Evolutionary conservation across 1,140 invertebrate genomes (phyloP), one percentile per base, ranked within the genome.

Genomic region (Drosophila ambigua): DNA sequence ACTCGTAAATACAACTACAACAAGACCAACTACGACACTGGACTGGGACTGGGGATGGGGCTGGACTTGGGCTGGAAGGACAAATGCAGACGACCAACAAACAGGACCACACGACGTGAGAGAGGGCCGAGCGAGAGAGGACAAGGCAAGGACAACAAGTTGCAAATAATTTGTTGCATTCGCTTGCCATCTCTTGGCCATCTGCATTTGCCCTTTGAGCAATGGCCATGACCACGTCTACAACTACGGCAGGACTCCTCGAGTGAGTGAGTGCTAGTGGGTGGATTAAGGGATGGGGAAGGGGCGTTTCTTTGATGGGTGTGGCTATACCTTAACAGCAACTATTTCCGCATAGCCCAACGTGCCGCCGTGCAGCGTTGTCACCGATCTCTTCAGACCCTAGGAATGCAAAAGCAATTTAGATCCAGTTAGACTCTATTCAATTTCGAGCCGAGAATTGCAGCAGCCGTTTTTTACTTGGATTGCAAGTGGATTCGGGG

Each of bases 311-410:
- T 35, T 74, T 73, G 52, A 72, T 76, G 76, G 60, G 53, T 53
- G 66, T 64, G 66, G 66, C 73, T 80, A 79, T 94, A 98, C 97
- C 97, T 98, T 98, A 79, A 98, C 96, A 92, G 97, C 97, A 93
- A 98, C 97, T 93, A 98, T 97, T 95, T 98, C 97, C 74, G 97
- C 97, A 93, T 96, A 97, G 90, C 96, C 96, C 91, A 97, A 94
- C 69, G 96, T 96, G 80, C 96, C 96, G 90, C 96, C 96, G 91
- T 96, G 94, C 82, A 97, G 94, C 76, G 96, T 97, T 81, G 97
- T 98, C 93, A 98, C 97, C 78, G 97, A 98, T 93, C 97, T 94
- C 94, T 98, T 98, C 93, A 98, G 95, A 91, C 97, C 97, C 95
- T 95, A 93, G 54, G 67, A 73, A 72, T 76, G 60, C 72, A 53